A percentile compares a stretch with the other conserved stretches of the same genome.
Conservation (phyloP, 2,797 vertebrate species). For the Tympanoctomys barrerae region DNA sequence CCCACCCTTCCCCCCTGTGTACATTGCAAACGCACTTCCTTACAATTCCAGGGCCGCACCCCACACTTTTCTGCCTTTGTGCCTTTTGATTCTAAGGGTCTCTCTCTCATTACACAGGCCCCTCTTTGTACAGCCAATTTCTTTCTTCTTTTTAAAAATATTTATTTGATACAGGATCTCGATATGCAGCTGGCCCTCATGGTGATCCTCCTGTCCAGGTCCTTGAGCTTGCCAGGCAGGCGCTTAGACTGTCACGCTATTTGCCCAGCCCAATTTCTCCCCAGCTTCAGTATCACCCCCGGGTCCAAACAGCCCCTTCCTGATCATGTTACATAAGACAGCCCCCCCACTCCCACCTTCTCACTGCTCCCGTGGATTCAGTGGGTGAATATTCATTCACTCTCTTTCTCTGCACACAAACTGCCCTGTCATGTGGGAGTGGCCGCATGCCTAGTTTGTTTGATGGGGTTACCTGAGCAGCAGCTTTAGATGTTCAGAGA, state of each 20-base stretch:
- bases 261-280: neutral
- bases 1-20: neutral
- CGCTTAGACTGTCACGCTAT: no score
- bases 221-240: no score
- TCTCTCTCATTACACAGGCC: neutral
- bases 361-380: accelerated
- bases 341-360: neutral
- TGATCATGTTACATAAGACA: neutral
- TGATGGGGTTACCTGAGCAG: neutral
- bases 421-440: neutral
- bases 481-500: neutral
- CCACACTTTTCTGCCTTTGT: neutral
- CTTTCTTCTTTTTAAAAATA: neutral
- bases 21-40: neutral
- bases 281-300: neutral
- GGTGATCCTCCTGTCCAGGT: no score
- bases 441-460: neutral
- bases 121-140: neutral
- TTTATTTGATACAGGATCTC: no score
- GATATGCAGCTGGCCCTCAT: no score
- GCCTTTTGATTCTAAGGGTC: neutral
- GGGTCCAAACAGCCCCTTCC: neutral
- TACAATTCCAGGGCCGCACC: neutral
- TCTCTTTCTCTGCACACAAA: neutral
- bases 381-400: no score